Evolutionary conservation across 2,113 vertebrate species (phyloP).

Genomic region (Chaetodon auriga): DNA sequence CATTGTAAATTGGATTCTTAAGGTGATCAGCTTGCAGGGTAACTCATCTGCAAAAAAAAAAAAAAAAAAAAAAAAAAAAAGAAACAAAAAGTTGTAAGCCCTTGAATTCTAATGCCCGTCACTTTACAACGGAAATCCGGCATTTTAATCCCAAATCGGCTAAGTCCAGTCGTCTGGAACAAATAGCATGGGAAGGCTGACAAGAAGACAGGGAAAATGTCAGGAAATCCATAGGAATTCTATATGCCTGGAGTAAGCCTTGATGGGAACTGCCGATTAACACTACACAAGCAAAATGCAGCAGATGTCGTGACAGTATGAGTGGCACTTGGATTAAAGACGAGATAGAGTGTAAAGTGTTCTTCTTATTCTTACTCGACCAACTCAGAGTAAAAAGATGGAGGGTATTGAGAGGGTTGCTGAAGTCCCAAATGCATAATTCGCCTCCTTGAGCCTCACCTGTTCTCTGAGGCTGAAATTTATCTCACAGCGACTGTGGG

Average conservation of each 20-base stretch:
- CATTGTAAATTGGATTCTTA: constrained; percentile 65
- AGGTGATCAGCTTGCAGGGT: constrained; percentile 67
- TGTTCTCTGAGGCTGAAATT: constrained; percentile 66
- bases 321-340: constrained; percentile 66
- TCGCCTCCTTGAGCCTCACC: constrained; percentile 61
- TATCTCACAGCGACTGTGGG: constrained; percentile 53
- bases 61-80: not conserved
- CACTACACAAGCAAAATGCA: constrained; percentile 25
- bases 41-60: constrained; percentile 53
- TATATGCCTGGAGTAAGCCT: constrained; percentile 55
- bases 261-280: constrained; percentile 60
- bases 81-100: constrained; percentile 50
- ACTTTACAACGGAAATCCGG: constrained; percentile 67
- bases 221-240: constrained; percentile 68
- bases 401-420: constrained; percentile 36
- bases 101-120: constrained; percentile 72
- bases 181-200: constrained; percentile 74
- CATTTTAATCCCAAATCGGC: constrained; percentile 78
- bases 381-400: constrained; percentile 36
- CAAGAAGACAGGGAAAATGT: constrained; percentile 64
- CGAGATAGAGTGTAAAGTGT: constrained; percentile 33
- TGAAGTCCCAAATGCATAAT: constrained; percentile 60
- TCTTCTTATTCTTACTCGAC: constrained; percentile 35
- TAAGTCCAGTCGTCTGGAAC: constrained; percentile 72
- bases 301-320: constrained; percentile 36